Base-by-base conservation (phyloP, 2,797 vertebrate species). In the Thamnophis elegans region DNA sequence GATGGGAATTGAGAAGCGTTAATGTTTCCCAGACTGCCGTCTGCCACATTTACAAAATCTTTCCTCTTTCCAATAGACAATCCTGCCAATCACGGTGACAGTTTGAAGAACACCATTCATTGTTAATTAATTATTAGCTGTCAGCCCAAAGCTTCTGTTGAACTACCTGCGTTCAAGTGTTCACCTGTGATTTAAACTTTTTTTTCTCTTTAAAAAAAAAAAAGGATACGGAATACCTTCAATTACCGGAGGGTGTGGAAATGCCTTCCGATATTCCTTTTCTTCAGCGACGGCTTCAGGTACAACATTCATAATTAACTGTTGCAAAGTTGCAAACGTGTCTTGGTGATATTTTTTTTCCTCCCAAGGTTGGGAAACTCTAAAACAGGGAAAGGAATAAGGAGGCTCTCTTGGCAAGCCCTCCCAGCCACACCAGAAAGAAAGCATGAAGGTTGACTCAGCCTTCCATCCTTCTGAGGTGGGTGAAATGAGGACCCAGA, bases 41-140 rank as follows among this genome's bases (percentile, higher is more conserved):
- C 94, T 97, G 96, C 94, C 96, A 96, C 94, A 94, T 97, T 96
- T 97, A 94, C 96, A 96, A 12, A 95, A 95, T 97, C 95, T 96
- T 97, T 47, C 95, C 95, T 94, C 95, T 97, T 97, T 97, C 94
- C 95, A 93, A 94, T 95, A 95, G 96, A 97, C 96, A 96, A 97
- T 97, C 94, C 94, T 97, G 97, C 96, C 96, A 97, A 96, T 97
- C 96, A 97, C 0, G 0, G 14, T 97, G 96, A 97, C 95, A 96
- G 95, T 59, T 96, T 97, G 96, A 95, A 96, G 97, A 97, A 96
- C 96, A 95, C 93, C 95, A 87, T 96, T 97, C 96, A 97, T 97
- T 98, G 97, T 97, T 97, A 96, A 97, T 97, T 98, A 98, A 98
- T 98, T 98, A 98, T 97, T 97, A 96, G 96, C 93, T 97, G 96